Conservation (phyloP, 2,113 vertebrate species). For the Phodopus roborovskii region DNA sequence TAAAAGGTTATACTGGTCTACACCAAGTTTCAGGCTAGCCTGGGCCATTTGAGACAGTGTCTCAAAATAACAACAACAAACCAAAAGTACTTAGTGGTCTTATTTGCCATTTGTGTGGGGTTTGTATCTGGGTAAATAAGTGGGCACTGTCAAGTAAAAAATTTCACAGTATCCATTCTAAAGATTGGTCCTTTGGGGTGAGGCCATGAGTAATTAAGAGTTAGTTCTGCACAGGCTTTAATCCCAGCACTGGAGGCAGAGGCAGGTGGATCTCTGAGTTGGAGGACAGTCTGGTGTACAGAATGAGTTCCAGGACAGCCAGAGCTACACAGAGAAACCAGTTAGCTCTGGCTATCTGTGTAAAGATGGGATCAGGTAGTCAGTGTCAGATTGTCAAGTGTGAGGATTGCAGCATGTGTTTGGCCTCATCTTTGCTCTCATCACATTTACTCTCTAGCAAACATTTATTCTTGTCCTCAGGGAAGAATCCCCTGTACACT, state of each 20-base stretch:
- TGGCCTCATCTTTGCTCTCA: not conserved
- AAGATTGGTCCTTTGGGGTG: not conserved
- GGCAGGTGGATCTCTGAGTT: not conserved
- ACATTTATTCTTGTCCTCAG: conserved; percentile 54
- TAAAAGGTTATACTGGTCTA: not conserved
- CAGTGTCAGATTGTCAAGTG: not conserved
- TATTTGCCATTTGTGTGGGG: not conserved
- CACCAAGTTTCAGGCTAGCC: not conserved
- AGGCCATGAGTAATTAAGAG: not conserved
- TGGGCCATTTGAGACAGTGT: not conserved
- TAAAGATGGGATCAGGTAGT: not conserved
- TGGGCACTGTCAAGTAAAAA: not conserved
- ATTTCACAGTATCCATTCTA: not conserved
- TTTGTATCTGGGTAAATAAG: not conserved
- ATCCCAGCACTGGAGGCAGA: not conserved
- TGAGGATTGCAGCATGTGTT: not conserved
- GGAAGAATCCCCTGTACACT: not conserved
- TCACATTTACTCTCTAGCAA: conserved; percentile 22
- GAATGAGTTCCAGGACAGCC: too few relatives aligned
- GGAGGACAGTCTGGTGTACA: not conserved
- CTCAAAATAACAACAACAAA: not conserved
- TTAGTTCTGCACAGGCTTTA: not conserved
- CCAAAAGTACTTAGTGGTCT: not conserved
- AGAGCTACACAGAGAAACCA: not conserved
- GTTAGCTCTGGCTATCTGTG: not conserved